A percentile compares a stretch with the other conserved stretches of the same genome.
Conservation (phyloP, 2,888 invertebrate species). For the Congeria kusceri region DNA sequence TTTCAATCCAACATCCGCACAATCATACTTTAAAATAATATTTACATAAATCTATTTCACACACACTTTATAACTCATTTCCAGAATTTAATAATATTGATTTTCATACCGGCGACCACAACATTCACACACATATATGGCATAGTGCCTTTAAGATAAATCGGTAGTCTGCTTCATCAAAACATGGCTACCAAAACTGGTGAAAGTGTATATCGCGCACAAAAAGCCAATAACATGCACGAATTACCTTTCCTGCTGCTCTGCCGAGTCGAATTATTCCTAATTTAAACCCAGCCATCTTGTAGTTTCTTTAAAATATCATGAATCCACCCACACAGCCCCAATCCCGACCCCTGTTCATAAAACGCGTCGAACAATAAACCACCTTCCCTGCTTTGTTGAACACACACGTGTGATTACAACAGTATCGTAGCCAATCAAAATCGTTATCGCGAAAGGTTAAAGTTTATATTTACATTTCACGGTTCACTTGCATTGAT, state of each 20-base stretch:
- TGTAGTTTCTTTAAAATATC: constrained; percentile 26
- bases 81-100: no score
- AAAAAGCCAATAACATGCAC: not conserved
- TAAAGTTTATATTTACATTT: constrained; percentile 77
- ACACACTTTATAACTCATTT: no score
- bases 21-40: no score
- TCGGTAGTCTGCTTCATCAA: no score
- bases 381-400: constrained; percentile 67
- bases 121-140: no score
- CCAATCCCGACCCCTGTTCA: constrained; percentile 15
- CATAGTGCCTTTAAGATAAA: no score
- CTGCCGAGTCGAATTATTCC: constrained; percentile 86
- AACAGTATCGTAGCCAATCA: constrained; percentile 69
- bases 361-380: constrained; percentile 36
- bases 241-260: constrained; percentile 86
- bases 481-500: not conserved
- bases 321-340: no score
- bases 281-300: constrained; percentile 82
- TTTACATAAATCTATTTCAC: no score
- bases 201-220: not conserved
- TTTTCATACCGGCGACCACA: no score
- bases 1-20: no score
- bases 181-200: not conserved
- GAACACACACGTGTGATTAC: constrained; percentile 75
- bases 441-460: constrained; percentile 60